Evolutionary conservation across 2,113 vertebrate species (phyloP), one percentile per base, ranked within the genome.

Genomic region (Fulica atra): DNA sequence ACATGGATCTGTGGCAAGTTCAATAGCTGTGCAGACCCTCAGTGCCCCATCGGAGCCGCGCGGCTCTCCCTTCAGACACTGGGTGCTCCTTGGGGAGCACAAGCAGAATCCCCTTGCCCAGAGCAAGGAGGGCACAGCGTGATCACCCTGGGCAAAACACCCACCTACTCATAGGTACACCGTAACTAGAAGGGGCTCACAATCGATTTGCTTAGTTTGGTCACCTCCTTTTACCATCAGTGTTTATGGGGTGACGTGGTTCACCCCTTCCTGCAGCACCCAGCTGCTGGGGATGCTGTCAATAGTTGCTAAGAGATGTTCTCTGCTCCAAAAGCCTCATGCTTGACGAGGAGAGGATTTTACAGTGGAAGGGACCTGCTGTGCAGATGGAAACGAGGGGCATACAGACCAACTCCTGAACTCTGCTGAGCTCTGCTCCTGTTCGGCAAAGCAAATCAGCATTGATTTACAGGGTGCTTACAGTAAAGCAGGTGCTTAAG

Each of bases 401-500:
- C 64, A 24, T 4, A 1, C 5, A 21, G 68, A 11, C 26, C 6
- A 48, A 13, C 23, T 77, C 48, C 79, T 73, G 84, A 56, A 7
- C 59, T 24, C 2, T 1, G 3, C 53, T 35, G 72, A 83, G 5
- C 56, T 28, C 83, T 57, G 70, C 5, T 46, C 85, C 81, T 25
- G 57, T 5, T 33, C 89, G 86, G 91, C 89, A 38, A 59, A 93
- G 91, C 88, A 33, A 14, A 54, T 17, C 78, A 91, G 88, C 76
- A 13, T 48, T 44, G 94, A 77, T 77, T 77, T 42, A 28, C 73
- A 29, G 1, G 11, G 66, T 25, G 71, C 82, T 93, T 46, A 59
- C 91, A 86, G 94, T 36, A 87, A 91, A 92, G 81, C 42, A 76
- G 77, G 78, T 6, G 8, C 70, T 69, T 53, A 76, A 94, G 85